A percentile compares a stretch with the other conserved stretches of the same genome.
These are phyloP conservation scores for Euspilapteryx auroguttella DNA, from an alignment of 2,888 invertebrate genomes.

Conservation along the genomic window DNA sequence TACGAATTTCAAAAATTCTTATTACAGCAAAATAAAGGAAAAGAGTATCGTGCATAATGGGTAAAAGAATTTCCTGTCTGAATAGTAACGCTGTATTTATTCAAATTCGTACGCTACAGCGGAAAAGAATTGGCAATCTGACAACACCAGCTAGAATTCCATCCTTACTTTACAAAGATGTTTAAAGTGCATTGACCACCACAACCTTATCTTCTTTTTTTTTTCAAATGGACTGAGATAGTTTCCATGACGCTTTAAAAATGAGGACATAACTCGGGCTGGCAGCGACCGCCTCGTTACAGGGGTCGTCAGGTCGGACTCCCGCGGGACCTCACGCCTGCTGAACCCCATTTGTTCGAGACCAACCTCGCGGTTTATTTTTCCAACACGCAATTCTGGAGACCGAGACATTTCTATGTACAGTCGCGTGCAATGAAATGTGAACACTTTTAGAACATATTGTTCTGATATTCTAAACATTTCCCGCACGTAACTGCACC, in stretches of 20 bases:
- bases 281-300: constrained; percentile 28
- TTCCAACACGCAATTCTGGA: too few species aligned
- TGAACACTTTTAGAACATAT: too few species aligned
- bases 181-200: too few species aligned
- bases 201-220: too few species aligned
- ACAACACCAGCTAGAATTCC: too few species aligned
- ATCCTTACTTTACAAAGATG: too few species aligned
- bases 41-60: background rate
- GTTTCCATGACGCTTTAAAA: too few species aligned
- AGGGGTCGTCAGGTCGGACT: constrained; percentile 13
- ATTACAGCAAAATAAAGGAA: constrained; percentile 9
- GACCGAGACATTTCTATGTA: constrained; percentile 1
- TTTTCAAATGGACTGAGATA: too few species aligned
- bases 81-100: background rate
- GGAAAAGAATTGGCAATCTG: background rate
- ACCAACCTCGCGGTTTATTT: constrained; percentile 20
- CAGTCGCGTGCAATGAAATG: too few species aligned
- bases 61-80: background rate
- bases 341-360: constrained; percentile 24
- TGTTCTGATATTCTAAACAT: too few species aligned
- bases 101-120: background rate
- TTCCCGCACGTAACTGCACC: too few species aligned
- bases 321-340: constrained; percentile 20
- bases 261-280: background rate
- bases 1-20: constrained; percentile 18